These are phyloP conservation scores for Betta splendens DNA, from an alignment of 2,797 vertebrate genomes.

Conservation along the genomic window DNA sequence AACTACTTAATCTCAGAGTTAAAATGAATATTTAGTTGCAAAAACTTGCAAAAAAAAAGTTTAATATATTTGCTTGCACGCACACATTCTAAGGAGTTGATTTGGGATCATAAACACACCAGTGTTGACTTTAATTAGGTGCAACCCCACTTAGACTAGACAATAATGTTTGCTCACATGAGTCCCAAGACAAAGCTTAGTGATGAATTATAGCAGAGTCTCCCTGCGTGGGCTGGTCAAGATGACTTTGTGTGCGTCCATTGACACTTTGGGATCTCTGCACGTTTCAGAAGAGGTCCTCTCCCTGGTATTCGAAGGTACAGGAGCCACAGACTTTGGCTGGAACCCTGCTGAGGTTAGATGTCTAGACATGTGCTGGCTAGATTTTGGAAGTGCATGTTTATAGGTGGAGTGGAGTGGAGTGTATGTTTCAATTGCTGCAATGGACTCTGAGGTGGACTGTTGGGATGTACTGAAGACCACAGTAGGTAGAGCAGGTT, in stretches of 20 bases:
- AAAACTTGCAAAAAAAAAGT: too few species aligned
- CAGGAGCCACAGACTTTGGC: conserved; percentile 30
- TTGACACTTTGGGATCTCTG: conserved; percentile 59
- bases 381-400: conserved; percentile 23
- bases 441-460: conserved; percentile 1
- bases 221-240: conserved; percentile 71
- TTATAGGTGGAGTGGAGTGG: conserved; percentile 17
- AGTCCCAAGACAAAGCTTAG: conserved; percentile 56
- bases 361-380: conserved; percentile 20
- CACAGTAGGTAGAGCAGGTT: conserved; percentile 3
- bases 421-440: conserved; percentile 12
- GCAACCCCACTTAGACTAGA: conserved; percentile 25
- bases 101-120: conserved; percentile 55
- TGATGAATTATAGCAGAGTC: conserved; percentile 73
- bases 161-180: conserved; percentile 68
- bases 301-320: conserved; percentile 30
- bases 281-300: conserved; percentile 57
- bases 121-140: conserved; percentile 20
- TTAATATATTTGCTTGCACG: too few species aligned
- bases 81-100: conserved; percentile 57
- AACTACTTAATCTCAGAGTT: too few species aligned
- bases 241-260: conserved; percentile 51
- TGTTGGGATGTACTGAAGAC: conserved; percentile 7
- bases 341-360: conserved; percentile 26
- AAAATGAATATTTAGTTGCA: too few species aligned